Conservation (phyloP, 1,140 invertebrate genomes). For the Philotrypesis tridentata region DNA sequence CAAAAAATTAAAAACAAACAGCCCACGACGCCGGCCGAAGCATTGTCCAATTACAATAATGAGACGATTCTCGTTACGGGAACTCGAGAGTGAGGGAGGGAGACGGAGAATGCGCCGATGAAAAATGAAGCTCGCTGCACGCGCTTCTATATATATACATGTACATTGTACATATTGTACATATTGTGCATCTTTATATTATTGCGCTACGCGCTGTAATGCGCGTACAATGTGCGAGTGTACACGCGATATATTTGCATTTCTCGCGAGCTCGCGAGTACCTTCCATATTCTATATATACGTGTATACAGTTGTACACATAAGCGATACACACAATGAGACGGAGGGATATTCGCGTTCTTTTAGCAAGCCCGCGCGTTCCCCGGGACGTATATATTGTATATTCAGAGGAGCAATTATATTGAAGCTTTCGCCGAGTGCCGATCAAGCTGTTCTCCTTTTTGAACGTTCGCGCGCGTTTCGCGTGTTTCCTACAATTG, state of each 20-base stretch:
- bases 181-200: constrained; percentile 54
- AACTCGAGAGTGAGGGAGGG: constrained; percentile 17
- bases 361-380: background rate
- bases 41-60: constrained; percentile 71
- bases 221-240: constrained; percentile 65
- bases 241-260: constrained; percentile 65
- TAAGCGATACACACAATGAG: background rate
- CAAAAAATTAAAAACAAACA: constrained; percentile 60
- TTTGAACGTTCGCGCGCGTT: background rate
- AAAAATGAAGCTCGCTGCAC: constrained; percentile 60
- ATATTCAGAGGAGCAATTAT: constrained; percentile 13
- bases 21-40: constrained; percentile 49
- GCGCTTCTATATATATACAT: background rate
- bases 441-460: constrained; percentile 12
- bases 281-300: background rate
- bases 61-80: constrained; percentile 62
- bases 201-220: constrained; percentile 64
- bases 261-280: constrained; percentile 39
- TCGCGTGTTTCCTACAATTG: background rate
- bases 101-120: constrained; percentile 50
- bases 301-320: background rate
- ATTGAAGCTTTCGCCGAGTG: background rate
- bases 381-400: background rate
- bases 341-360: background rate
- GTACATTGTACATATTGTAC: background rate